These are phyloP conservation scores for Eolophus roseicapilla DNA, from an alignment of 2,113 vertebrate species.

Conservation along the genomic window DNA sequence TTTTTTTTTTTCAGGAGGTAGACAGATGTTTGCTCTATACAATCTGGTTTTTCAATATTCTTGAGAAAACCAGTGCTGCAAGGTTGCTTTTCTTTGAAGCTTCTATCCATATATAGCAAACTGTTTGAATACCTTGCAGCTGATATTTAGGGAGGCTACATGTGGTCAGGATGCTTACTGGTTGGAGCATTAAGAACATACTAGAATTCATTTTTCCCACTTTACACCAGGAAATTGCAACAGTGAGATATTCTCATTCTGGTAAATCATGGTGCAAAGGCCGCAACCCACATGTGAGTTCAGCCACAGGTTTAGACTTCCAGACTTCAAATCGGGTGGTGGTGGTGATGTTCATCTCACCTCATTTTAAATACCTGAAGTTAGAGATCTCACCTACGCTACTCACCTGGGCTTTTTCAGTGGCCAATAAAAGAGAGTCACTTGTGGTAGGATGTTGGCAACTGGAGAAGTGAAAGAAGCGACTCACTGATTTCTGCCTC, in stretches of 20 bases:
- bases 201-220: neutral
- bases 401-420: neutral
- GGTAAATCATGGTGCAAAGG: neutral
- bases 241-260: neutral
- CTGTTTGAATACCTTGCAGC: neutral
- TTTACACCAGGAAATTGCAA: neutral
- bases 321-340: neutral
- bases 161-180: neutral
- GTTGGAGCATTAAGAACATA: neutral
- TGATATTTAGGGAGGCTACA: neutral
- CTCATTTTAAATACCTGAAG: neutral
- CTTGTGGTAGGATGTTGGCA: neutral
- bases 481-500: neutral
- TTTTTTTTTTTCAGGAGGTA: neutral
- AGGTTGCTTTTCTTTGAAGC: neutral
- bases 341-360: neutral
- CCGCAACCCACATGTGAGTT: neutral
- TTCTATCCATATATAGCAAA: neutral
- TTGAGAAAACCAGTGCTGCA: neutral
- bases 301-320: neutral
- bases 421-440: neutral
- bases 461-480: neutral
- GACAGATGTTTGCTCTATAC: neutral
- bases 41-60: neutral
- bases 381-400: neutral